These are phyloP conservation scores for Apodemus sylvaticus DNA, from an alignment of 2,113 vertebrate genomes.

Conservation along the genomic window DNA sequence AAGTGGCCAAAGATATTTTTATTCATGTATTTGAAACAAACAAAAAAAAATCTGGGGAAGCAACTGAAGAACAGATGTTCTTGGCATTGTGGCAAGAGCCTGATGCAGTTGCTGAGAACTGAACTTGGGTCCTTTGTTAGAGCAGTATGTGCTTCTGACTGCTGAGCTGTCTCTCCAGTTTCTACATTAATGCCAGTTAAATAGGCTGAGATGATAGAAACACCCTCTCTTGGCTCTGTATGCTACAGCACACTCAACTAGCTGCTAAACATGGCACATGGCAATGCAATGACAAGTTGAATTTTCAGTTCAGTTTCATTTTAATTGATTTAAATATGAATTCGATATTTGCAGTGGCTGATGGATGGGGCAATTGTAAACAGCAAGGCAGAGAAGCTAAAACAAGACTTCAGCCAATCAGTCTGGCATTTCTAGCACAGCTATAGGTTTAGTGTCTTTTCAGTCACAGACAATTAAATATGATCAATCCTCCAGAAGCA, in stretches of 20 bases:
- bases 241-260: background rate
- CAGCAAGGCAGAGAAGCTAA: background rate
- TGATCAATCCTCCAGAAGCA: background rate
- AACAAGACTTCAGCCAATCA: background rate
- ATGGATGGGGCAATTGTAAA: background rate
- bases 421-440: background rate
- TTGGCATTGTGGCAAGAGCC: background rate
- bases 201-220: background rate
- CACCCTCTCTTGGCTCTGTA: background rate
- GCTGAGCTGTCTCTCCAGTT: too few relatives aligned
- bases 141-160: background rate
- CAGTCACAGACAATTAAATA: background rate
- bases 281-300: background rate
- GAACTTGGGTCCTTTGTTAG: background rate
- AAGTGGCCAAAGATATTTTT: background rate
- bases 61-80: background rate
- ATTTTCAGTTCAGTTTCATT: background rate
- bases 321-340: conserved; percentile 44
- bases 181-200: background rate
- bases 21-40: background rate
- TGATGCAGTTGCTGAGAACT: background rate
- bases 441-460: background rate
- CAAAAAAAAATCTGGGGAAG: background rate
- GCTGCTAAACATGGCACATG: background rate
- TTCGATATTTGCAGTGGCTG: background rate